Evolutionary conservation across 2,797 vertebrate genomes (phyloP).

Genomic region (Sebastes vulpes): DNA sequence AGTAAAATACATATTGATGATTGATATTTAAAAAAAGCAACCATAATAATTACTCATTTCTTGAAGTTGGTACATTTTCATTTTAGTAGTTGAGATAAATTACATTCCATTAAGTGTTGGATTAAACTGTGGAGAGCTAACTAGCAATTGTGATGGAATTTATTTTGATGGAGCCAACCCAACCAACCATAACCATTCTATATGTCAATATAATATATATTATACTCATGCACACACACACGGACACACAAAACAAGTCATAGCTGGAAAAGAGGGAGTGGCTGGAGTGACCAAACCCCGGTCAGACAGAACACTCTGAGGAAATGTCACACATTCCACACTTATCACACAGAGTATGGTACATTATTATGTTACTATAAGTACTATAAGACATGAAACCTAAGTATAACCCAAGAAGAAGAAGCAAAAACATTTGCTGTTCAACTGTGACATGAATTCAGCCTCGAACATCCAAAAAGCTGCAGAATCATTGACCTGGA

Average conservation of each 20-base stretch:
- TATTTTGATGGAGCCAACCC: no score
- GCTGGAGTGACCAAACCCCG: conserved; percentile 17
- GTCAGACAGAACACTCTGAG: conserved; percentile 52
- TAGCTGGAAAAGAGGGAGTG: conserved; percentile 1
- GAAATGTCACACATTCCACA: conserved; percentile 82
- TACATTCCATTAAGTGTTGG: background rate
- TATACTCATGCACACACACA: background rate
- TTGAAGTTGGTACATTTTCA: background rate
- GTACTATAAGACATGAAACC: background rate
- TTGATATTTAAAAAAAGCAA: background rate
- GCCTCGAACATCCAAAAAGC: conserved; percentile 25
- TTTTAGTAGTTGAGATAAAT: background rate
- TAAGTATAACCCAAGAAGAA: background rate
- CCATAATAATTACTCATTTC: background rate
- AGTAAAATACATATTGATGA: background rate
- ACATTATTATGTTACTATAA: background rate
- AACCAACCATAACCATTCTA: no score
- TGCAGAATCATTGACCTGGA: conserved; percentile 16
- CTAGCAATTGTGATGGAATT: background rate
- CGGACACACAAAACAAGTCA: background rate
- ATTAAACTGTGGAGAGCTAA: background rate
- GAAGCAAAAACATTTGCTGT: background rate
- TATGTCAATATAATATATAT: no score
- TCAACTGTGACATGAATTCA: background rate
- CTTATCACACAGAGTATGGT: conserved; percentile 58